A percentile compares a stretch with the other conserved stretches of the same genome.
Evolutionary conservation across 2,888 invertebrate species (phyloP).

Genomic region (Anaspis maculata): DNA sequence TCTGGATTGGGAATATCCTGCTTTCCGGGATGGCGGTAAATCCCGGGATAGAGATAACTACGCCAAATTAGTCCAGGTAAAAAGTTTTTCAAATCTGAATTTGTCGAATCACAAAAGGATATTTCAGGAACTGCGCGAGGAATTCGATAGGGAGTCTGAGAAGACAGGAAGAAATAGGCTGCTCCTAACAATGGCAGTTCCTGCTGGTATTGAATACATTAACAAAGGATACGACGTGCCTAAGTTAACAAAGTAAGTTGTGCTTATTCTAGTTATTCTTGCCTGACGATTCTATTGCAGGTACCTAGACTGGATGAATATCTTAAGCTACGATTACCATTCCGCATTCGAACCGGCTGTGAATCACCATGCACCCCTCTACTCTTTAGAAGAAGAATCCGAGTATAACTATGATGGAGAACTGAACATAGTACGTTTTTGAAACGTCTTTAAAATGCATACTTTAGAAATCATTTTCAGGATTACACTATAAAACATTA

Average conservation of each 20-base stretch:
- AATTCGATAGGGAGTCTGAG: conserved; percentile 78
- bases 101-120: background rate
- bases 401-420: conserved; percentile 84
- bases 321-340: conserved; percentile 87
- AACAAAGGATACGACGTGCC: conserved; percentile 89
- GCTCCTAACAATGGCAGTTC: conserved; percentile 87
- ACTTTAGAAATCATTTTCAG: conserved; percentile 41
- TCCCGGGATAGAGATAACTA: conserved; percentile 81
- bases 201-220: conserved; percentile 87
- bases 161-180: conserved; percentile 74
- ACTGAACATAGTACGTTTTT: conserved; percentile 77
- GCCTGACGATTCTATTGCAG: conserved; percentile 40
- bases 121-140: conserved; percentile 70
- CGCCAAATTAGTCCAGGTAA: conserved; percentile 71
- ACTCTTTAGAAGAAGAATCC: conserved; percentile 69
- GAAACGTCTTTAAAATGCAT: too few relatives aligned
- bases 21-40: conserved; percentile 72
- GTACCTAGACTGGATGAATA: conserved; percentile 86
- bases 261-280: background rate
- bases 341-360: conserved; percentile 85
- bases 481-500: conserved; percentile 82
- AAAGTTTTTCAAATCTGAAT: too few relatives aligned
- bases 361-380: conserved; percentile 85
- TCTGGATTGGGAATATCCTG: conserved; percentile 87
- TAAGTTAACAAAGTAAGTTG: conserved; percentile 66